These are phyloP conservation scores for Xenotilapia leptura DNA, from an alignment of 2,113 vertebrate genomes.

Conservation along the genomic window DNA sequence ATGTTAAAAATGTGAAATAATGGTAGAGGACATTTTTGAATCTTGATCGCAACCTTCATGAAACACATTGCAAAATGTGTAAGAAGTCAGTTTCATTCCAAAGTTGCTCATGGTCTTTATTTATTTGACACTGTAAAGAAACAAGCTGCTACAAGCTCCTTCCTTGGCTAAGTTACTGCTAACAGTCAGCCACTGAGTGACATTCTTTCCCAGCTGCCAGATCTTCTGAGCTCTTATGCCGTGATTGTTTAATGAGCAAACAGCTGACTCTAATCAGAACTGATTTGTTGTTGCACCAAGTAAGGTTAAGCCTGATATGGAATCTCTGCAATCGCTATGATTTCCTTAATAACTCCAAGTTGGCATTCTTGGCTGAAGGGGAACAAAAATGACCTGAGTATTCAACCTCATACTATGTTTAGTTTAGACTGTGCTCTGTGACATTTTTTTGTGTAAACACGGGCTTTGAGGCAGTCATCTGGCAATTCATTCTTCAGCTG, in stretches of 20 bases:
- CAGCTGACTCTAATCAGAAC: conserved; percentile 25
- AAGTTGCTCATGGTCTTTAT: background rate
- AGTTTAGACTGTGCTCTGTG: background rate
- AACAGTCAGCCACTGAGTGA: background rate
- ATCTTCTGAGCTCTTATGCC: background rate
- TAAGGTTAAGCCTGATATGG: background rate
- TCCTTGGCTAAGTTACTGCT: conserved; percentile 5
- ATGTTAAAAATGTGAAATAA: background rate
- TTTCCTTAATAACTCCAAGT: background rate
- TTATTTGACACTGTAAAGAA: background rate
- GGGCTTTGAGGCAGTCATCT: background rate
- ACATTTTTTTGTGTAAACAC: background rate
- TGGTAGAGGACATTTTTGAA: background rate
- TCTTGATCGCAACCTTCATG: background rate
- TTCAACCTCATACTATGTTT: background rate
- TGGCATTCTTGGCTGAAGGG: background rate
- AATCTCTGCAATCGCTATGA: background rate
- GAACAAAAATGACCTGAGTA: background rate
- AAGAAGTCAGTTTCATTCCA: background rate
- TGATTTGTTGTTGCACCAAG: conserved; percentile 1
- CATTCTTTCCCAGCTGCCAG: conserved; percentile 11
- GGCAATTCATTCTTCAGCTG: background rate
- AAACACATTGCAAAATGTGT: too few relatives aligned
- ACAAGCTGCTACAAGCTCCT: conserved; percentile 17
- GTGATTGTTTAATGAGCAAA: conserved; percentile 20